Evolutionary conservation across 2,888 invertebrate genomes (phyloP).

Genomic region (Cryptocheilus praepositus): DNA sequence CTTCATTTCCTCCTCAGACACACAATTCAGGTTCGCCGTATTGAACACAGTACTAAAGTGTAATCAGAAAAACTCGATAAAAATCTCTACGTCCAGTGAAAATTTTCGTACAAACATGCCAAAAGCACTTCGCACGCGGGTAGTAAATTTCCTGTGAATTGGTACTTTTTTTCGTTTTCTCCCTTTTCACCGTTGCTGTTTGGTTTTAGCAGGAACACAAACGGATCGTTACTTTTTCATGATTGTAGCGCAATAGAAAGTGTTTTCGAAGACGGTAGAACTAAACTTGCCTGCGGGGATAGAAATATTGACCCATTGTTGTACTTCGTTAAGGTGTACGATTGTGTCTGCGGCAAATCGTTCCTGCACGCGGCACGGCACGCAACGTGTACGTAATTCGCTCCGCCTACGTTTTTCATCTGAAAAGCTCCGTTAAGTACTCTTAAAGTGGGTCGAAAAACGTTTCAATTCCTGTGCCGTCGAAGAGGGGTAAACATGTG

Average conservation of each 20-base stretch:
- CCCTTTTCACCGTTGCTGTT: no score
- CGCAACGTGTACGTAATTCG: no score
- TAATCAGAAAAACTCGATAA: conserved; percentile 39
- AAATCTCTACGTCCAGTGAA: conserved; percentile 29
- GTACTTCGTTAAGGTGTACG: conserved; percentile 40
- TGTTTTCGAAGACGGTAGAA: conserved; percentile 21
- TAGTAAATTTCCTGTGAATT: conserved; percentile 23
- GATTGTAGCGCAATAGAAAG: conserved; percentile 44
- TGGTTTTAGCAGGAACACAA: conserved; percentile 23
- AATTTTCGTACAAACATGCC: conserved; percentile 44
- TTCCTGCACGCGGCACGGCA: not conserved
- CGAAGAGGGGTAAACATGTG: no score
- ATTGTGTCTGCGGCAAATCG: conserved; percentile 1
- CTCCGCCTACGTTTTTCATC: no score
- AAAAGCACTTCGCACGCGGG: conserved; percentile 39
- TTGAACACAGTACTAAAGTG: conserved; percentile 20
- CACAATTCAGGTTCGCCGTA: conserved; percentile 13
- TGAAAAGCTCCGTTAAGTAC: no score
- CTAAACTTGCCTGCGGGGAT: conserved; percentile 26
- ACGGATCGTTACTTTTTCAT: conserved; percentile 16
- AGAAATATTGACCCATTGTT: conserved; percentile 51
- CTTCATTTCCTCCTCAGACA: conserved; percentile 9
- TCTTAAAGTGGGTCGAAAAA: no score
- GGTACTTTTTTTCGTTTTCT: no score
- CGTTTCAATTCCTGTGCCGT: conserved; percentile 1